These are phyloP conservation scores for Sula dactylatra DNA, from an alignment of 2,113 vertebrate species.

Conservation along the genomic window DNA sequence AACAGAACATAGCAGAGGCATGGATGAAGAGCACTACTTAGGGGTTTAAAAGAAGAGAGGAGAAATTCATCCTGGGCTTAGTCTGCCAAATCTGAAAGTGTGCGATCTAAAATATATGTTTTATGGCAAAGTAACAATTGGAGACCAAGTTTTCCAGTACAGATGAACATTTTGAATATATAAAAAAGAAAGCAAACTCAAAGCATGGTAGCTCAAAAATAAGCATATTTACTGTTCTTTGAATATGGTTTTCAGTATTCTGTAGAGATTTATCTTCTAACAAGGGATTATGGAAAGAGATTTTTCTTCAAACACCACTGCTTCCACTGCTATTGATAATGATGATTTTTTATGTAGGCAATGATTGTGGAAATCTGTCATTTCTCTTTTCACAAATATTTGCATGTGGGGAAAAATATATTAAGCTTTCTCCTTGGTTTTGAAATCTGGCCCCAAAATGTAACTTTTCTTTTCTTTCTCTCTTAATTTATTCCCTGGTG, in stretches of 20 bases:
- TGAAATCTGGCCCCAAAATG: neutral
- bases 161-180: neutral
- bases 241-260: neutral
- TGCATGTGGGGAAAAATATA: neutral
- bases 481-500: neutral
- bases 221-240: neutral
- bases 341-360: neutral
- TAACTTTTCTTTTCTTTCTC: neutral
- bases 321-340: neutral
- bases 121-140: neutral
- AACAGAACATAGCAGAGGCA: neutral
- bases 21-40: neutral
- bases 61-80: neutral
- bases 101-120: neutral
- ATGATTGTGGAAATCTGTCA: neutral
- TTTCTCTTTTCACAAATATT: neutral
- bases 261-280: neutral
- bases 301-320: neutral
- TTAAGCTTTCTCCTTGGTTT: neutral
- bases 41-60: neutral
- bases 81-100: neutral
- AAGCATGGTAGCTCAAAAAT: neutral
- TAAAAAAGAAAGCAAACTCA: neutral
- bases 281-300: neutral
- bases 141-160: neutral